Evolutionary conservation across 2,113 vertebrate species (phyloP), one percentile per base, ranked within the genome.

Genomic region (Varanus salvator): DNA sequence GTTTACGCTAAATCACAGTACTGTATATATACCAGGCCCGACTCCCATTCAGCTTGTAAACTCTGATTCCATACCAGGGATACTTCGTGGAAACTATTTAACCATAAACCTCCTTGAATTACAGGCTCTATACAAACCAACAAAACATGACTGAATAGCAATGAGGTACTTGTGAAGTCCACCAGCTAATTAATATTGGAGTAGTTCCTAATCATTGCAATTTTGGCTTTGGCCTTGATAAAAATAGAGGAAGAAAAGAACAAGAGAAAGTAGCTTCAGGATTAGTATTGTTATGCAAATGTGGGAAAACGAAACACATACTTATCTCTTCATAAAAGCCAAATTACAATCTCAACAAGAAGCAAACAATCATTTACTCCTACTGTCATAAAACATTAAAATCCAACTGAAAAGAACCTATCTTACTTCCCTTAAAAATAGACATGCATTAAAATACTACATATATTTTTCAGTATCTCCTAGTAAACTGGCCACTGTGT

Each of bases 41-140:
- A 93, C 92, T 91, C 90, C 94, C 92, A 88, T 95, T 94, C 92
- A 94, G 93, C 94, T 96, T 95, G 94, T 95, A 95, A 96, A 95
- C 93, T 78, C 90, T 95, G 91, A 94, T 93, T 86, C 93, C 93
- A 92, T 93, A 95, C 90, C 92, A 96, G 83, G 93, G 91, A 92
- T 94, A 94, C 94, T 92, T 96, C 90, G 94, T 95, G 92, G 93
- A 96, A 96, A 95, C 86, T 82, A 91, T 96, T 96, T 94, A 91
- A 93, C 95, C 95, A 92, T 94, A 95, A 93, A 50, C 92, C 89
- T 96, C 94, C 85, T 90, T 93, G 93, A 95, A 94, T 93, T 92
- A 86, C 92, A 95, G 93, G 91, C 94, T 91, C 77, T 66, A 94
- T 91, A 93, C 90, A 92, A 90, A 75, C 90, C 85, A 90, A 90